Conservation (phyloP, 2,888 invertebrate species). For the Acrobasis repandana region DNA sequence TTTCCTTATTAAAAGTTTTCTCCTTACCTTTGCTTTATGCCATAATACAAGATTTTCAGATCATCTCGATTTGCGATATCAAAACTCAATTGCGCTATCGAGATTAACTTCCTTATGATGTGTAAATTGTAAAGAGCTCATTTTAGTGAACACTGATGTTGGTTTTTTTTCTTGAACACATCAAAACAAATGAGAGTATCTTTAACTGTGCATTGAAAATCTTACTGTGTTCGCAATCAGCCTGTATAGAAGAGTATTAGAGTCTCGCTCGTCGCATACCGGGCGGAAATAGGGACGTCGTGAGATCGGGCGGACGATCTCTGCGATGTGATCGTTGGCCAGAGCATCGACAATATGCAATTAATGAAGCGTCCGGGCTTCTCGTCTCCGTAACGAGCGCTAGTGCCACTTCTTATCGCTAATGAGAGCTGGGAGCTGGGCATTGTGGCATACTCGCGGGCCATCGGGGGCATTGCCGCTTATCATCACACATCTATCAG, state of each 20-base stretch:
- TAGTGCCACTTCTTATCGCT: slow-evolving; percentile 63
- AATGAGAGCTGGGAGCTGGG: slow-evolving; percentile 57
- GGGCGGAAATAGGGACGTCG: slow-evolving; percentile 52
- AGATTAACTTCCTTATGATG: not conserved
- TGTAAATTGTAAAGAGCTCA: not conserved
- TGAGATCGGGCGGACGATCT: slow-evolving; percentile 56
- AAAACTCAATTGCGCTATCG: not conserved
- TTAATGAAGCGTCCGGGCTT: slow-evolving; percentile 63
- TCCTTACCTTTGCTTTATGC: not conserved
- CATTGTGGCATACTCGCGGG: slow-evolving; percentile 53
- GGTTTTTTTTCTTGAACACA: too few relatives aligned
- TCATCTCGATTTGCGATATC: not conserved
- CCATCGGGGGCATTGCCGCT: slow-evolving; percentile 17
- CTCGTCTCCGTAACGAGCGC: slow-evolving; percentile 62
- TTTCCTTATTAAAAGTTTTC: slow-evolving; percentile 12
- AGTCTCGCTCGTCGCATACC: slow-evolving; percentile 9
- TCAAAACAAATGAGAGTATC: too few relatives aligned
- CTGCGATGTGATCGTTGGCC: slow-evolving; percentile 54
- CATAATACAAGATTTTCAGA: not conserved
- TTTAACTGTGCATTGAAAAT: too few relatives aligned
- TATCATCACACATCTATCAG: slow-evolving; percentile 26
- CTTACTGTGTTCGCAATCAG: not conserved
- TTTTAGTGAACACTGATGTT: not conserved
- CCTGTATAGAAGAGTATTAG: not conserved
- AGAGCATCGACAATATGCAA: slow-evolving; percentile 67